phyloP scores from a whole-genome alignment of 2,113 vertebrate species.

The Neotoma lepida region DNA sequence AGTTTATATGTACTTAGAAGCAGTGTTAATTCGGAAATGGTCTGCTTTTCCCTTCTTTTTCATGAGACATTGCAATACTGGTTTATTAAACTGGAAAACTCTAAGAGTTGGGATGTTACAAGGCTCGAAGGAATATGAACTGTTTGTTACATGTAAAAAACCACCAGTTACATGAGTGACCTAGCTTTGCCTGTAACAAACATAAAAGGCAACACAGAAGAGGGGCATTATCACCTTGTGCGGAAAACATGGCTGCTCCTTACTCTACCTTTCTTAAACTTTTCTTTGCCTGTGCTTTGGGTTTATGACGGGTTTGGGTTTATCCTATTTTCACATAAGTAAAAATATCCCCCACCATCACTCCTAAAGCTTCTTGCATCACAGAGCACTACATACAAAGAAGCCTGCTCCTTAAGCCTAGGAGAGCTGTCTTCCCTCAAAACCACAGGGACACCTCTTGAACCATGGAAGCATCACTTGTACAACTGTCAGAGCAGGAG shows the following conservation, averaged over 20 bases:
- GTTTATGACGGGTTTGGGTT: neutral
- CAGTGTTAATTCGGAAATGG: neutral
- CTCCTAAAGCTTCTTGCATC: neutral
- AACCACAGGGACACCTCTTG: neutral
- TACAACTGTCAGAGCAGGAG: too few species aligned
- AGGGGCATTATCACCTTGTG: neutral
- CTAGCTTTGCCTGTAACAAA: neutral
- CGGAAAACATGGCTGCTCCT: neutral
- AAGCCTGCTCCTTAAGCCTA: neutral
- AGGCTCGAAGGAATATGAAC: too few species aligned
- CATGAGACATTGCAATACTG: neutral
- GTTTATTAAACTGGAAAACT: neutral
- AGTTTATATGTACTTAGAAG: neutral
- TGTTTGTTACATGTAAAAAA: neutral
- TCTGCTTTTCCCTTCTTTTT: neutral
- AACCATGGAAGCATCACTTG: fast-evolving
- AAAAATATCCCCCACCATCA: neutral
- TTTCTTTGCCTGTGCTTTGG: neutral
- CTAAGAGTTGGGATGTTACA: neutral
- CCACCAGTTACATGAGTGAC: neutral
- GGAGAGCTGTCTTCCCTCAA: neutral
- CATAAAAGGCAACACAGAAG: neutral
- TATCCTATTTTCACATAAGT: neutral
- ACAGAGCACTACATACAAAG: neutral
- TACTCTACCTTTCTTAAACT: neutral